phyloP scores from a whole-genome alignment of 2,888 invertebrate genomes.

The Clusia tigrina region DNA sequence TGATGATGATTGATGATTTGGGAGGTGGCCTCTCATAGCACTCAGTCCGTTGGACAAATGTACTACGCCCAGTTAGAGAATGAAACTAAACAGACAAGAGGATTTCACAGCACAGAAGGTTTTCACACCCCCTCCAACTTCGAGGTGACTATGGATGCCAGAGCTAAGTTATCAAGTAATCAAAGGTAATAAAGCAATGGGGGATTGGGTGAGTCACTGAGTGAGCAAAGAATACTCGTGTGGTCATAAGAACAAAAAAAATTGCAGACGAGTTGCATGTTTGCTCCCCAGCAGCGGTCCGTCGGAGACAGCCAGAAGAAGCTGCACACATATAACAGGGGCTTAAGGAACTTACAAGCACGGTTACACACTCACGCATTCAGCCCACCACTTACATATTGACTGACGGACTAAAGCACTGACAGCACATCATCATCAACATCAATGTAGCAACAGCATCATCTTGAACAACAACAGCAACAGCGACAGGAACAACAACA shows the following conservation, averaged over 20 bases:
- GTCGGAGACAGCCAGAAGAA: conserved; percentile 18
- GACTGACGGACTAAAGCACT: conserved; percentile 34
- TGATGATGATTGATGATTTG: too few species aligned
- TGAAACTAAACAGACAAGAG: too few species aligned
- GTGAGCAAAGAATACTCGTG: conserved; percentile 13
- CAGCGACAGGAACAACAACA: conserved; percentile 31
- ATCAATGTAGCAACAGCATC: conserved; percentile 2
- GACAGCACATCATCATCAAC: conserved; percentile 34
- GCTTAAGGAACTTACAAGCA: not conserved
- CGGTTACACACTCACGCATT: not conserved
- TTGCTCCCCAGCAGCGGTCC: conserved; percentile 46
- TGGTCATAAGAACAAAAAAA: not conserved
- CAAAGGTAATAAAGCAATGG: conserved; percentile 26
- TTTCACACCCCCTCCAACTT: too few species aligned
- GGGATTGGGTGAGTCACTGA: too few species aligned
- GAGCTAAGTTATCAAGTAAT: conserved; percentile 41
- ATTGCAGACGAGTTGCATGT: conserved; percentile 51
- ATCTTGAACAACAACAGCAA: conserved; percentile 28
- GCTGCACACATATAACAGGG: not conserved
- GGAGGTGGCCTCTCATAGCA: too few species aligned
- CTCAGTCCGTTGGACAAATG: too few species aligned
- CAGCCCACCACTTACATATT: not conserved
- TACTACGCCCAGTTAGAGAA: too few species aligned
- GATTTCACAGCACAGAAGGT: too few species aligned
- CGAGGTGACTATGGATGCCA: too few species aligned